Evolutionary conservation across 1,140 invertebrate species (phyloP).

Genomic region (Dendroctonus ponderosae): DNA sequence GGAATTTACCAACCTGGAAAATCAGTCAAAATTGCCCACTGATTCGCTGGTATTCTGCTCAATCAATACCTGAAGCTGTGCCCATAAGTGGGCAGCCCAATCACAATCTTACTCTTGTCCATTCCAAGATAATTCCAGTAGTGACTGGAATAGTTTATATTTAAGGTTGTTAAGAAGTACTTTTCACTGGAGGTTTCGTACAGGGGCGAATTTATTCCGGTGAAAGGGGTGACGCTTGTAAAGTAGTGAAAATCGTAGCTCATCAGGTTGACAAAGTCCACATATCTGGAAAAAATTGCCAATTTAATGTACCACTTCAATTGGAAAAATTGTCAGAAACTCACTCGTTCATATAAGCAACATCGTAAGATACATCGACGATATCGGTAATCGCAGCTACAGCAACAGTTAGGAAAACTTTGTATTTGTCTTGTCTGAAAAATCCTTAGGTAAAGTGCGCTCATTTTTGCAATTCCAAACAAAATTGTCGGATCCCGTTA

Average conservation of each 20-base stretch:
- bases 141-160: slow-evolving; percentile 78
- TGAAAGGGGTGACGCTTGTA: slow-evolving; percentile 72
- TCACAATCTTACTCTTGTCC: slow-evolving; percentile 76
- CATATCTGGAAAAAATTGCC: slow-evolving; percentile 57
- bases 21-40: background rate
- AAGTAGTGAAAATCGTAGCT: slow-evolving; percentile 86
- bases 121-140: slow-evolving; percentile 81
- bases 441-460: background rate
- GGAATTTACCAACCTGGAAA: slow-evolving; percentile 63
- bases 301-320: background rate
- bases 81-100: slow-evolving; percentile 90
- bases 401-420: slow-evolving; percentile 69
- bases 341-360: slow-evolving; percentile 72
- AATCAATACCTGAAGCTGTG: slow-evolving; percentile 66
- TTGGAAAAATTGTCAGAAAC: slow-evolving; percentile 15
- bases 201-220: slow-evolving; percentile 79
- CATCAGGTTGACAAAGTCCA: slow-evolving; percentile 87
- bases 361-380: slow-evolving; percentile 72
- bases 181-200: slow-evolving; percentile 60
- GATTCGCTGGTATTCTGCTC: background rate
- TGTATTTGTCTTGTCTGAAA: slow-evolving; percentile 53
- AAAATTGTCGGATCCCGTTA: background rate
- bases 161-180: slow-evolving; percentile 69
- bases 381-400: slow-evolving; percentile 73
- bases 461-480: background rate